phyloP scores from a whole-genome alignment of 1,140 invertebrate species.

The Patella vulgata region DNA sequence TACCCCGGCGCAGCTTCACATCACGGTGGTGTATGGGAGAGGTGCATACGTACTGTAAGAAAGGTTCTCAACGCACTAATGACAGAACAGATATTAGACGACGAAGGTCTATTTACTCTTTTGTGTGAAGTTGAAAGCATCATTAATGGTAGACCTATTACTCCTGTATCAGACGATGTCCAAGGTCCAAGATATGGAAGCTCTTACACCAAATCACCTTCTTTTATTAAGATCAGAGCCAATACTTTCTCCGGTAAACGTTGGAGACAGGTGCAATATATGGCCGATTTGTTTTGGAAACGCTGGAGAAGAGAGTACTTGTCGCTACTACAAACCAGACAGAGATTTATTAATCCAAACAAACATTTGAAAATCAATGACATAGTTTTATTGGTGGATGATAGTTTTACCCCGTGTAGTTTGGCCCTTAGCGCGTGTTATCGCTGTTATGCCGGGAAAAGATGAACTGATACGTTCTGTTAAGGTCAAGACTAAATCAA shows the following conservation, averaged over 20 bases:
- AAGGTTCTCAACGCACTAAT: not conserved
- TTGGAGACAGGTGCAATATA: slow-evolving; percentile 42
- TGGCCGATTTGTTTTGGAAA: slow-evolving; percentile 39
- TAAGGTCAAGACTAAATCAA: too few relatives aligned
- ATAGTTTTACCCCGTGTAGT: slow-evolving; percentile 21
- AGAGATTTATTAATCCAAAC: slow-evolving; percentile 28
- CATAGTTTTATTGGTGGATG: slow-evolving; percentile 33
- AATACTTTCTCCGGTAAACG: slow-evolving; percentile 22
- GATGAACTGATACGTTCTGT: not conserved
- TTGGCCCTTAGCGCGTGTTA: slow-evolving; percentile 26
- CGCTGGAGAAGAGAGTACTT: slow-evolving; percentile 36
- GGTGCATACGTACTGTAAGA: slow-evolving; percentile 38
- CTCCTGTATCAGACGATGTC: slow-evolving; percentile 9
- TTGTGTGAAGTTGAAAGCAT: not conserved
- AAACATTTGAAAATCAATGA: slow-evolving; percentile 31
- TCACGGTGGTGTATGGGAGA: slow-evolving; percentile 62
- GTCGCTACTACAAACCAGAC: slow-evolving; percentile 21
- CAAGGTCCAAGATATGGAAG: slow-evolving; percentile 20
- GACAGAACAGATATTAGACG: slow-evolving; percentile 6
- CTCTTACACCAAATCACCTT: slow-evolving; percentile 40
- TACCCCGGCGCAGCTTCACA: slow-evolving; percentile 55
- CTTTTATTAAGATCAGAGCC: slow-evolving; percentile 18
- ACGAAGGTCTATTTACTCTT: slow-evolving; percentile 14
- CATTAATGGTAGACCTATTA: slow-evolving; percentile 26
- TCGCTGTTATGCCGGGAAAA: slow-evolving; percentile 9